Evolutionary conservation across 2,888 invertebrate genomes (phyloP).

Genomic region (Plebejus anna): DNA sequence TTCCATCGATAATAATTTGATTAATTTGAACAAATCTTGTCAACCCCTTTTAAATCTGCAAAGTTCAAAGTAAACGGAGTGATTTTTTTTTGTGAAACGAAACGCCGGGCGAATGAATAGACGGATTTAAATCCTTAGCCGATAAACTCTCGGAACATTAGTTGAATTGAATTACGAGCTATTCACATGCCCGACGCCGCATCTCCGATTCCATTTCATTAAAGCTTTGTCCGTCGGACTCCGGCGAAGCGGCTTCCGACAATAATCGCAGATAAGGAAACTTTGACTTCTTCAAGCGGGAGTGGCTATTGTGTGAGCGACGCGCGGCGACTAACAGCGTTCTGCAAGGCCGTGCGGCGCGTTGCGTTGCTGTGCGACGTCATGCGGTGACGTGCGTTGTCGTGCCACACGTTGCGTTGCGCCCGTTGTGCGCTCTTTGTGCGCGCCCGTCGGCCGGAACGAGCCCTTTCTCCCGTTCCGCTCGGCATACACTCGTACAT

Average conservation of each 20-base stretch:
- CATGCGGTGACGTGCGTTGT: not conserved
- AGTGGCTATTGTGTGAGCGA: conserved; percentile 31
- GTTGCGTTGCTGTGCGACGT: not conserved
- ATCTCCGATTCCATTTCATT: conserved; percentile 40
- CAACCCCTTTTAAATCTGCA: not conserved
- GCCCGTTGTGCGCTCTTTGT: conserved; percentile 50
- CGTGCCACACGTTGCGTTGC: not conserved
- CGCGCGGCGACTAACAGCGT: not conserved
- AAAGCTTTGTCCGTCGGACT: conserved; percentile 41
- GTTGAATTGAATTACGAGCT: conserved; percentile 30
- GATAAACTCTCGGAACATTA: conserved; percentile 24
- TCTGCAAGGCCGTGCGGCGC: not conserved
- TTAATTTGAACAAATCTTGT: not conserved
- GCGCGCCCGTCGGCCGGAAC: conserved; percentile 59
- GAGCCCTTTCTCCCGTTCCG: conserved; percentile 69
- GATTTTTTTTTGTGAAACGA: conserved; percentile 6
- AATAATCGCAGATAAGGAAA: conserved; percentile 63
- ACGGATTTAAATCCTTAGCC: conserved; percentile 22
- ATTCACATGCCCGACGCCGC: conserved; percentile 29
- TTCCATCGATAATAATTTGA: not conserved
- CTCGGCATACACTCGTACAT: conserved; percentile 61
- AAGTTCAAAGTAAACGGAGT: conserved; percentile 3
- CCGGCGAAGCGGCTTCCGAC: conserved; percentile 54
- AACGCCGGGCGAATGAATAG: conserved; percentile 17
- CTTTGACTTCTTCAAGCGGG: conserved; percentile 60